Evolutionary conservation across 2,888 invertebrate species (phyloP).

Genomic region (Oscheius sp.): DNA sequence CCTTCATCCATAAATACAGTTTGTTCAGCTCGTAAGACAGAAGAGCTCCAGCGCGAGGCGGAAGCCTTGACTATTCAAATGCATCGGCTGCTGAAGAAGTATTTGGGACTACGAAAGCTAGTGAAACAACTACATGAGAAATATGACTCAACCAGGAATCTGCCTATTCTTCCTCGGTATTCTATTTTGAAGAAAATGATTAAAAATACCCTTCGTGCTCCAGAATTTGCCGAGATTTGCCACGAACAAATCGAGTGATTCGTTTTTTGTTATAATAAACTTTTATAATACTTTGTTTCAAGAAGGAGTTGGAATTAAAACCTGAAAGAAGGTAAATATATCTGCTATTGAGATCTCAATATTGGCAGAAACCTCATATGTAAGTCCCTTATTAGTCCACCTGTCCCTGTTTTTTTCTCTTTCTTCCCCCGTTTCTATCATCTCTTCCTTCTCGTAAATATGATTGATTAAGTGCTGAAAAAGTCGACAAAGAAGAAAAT

Average conservation of each 20-base stretch:
- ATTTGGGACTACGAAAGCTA: slow-evolving; percentile 86
- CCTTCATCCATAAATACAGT: neutral
- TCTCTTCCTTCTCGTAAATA: too few relatives aligned
- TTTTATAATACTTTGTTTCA: neutral
- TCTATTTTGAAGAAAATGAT: slow-evolving; percentile 96
- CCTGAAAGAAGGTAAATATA: too few relatives aligned
- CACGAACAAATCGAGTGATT: slow-evolving; percentile 81
- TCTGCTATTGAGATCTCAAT: too few relatives aligned
- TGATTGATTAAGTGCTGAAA: too few relatives aligned
- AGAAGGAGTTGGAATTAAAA: neutral
- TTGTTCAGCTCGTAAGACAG: slow-evolving; percentile 85
- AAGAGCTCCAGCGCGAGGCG: slow-evolving; percentile 90
- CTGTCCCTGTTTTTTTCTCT: too few relatives aligned
- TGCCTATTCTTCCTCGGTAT: slow-evolving; percentile 77
- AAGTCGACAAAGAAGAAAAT: too few relatives aligned
- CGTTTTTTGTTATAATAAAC: slow-evolving; percentile 12
- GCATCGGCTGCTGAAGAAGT: slow-evolving; percentile 89
- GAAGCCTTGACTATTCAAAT: slow-evolving; percentile 92
- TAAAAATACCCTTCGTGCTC: slow-evolving; percentile 91
- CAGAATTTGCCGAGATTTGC: slow-evolving; percentile 96
- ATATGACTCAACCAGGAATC: slow-evolving; percentile 62
- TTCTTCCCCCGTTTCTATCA: too few relatives aligned
- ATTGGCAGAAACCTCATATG: too few relatives aligned
- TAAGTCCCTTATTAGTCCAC: too few relatives aligned
- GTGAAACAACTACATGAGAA: slow-evolving; percentile 56